These are phyloP conservation scores for Lampris megalopsis DNA, from an alignment of 2,113 vertebrate genomes.

Conservation along the genomic window DNA sequence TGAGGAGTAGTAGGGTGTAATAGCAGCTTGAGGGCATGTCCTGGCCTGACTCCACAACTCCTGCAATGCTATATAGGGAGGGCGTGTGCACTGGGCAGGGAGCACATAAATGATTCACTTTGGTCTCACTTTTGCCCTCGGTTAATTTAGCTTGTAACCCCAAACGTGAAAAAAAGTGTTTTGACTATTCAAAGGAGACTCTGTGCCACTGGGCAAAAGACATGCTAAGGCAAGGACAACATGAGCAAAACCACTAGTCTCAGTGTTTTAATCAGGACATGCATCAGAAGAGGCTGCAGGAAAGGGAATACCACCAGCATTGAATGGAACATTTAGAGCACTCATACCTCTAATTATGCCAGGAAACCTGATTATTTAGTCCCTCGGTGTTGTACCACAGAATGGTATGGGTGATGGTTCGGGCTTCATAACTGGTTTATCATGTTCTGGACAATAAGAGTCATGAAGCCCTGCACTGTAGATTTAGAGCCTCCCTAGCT, in stretches of 20 bases:
- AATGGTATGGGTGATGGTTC: too few species aligned
- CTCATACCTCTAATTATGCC: conserved; percentile 23
- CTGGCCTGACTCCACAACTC: conserved; percentile 37
- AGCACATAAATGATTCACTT: conserved; percentile 68
- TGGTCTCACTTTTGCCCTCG: conserved; percentile 58
- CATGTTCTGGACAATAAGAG: too few species aligned
- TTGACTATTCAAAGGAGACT: conserved; percentile 22
- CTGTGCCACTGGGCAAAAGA: not conserved
- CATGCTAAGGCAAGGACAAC: conserved; percentile 17
- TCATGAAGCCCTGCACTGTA: too few species aligned
- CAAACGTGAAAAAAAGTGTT: conserved; percentile 30
- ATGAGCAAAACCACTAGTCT: conserved; percentile 24
- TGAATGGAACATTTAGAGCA: conserved; percentile 38
- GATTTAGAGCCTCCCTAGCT: too few species aligned
- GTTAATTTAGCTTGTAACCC: conserved; percentile 68
- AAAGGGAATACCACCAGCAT: conserved; percentile 5
- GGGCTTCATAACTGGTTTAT: too few species aligned
- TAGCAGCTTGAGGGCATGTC: conserved; percentile 57
- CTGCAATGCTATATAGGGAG: conserved; percentile 17
- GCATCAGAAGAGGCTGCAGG: not conserved
- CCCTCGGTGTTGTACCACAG: not conserved
- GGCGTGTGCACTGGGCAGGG: conserved; percentile 37
- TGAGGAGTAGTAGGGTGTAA: conserved; percentile 50
- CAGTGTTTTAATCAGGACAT: conserved; percentile 24
- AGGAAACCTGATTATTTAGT: conserved; percentile 19